Conservation (phyloP, 2,797 vertebrate species). For the Distichodus sexfasciatus region DNA sequence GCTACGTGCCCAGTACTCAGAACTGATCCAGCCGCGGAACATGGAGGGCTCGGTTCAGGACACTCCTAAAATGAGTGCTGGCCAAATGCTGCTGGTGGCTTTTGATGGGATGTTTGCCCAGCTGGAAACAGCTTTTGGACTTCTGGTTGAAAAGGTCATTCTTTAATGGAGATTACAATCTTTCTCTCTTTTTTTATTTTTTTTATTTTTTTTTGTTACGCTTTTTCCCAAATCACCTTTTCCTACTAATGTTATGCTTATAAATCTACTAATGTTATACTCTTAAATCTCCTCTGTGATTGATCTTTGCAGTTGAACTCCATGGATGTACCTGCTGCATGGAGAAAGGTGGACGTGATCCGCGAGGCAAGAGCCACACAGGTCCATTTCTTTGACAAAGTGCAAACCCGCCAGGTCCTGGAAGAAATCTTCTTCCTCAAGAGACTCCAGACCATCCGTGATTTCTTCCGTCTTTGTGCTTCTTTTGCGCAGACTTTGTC, state of each 20-base stretch:
- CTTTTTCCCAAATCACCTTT: background rate
- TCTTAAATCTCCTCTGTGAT: background rate
- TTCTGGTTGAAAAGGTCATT: constrained; percentile 92
- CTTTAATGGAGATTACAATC: too few species aligned
- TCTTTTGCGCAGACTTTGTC: constrained; percentile 92
- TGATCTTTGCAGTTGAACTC: constrained; percentile 89
- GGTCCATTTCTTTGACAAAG: constrained; percentile 87
- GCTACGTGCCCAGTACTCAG: constrained; percentile 93
- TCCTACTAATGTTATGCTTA: too few species aligned
- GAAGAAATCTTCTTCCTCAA: constrained; percentile 97
- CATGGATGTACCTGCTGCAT: constrained; percentile 89
- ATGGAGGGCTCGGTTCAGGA: constrained; percentile 82
- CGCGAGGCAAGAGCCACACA: constrained; percentile 89
- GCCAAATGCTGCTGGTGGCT: constrained; percentile 96
- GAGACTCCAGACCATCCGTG: constrained; percentile 92
- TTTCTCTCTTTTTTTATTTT: background rate
- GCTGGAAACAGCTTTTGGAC: constrained; percentile 91
- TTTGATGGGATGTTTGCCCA: constrained; percentile 99
- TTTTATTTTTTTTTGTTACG: background rate
- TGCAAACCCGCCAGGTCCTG: constrained; percentile 84
- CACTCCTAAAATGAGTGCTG: constrained; percentile 96
- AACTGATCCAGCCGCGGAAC: constrained; percentile 93
- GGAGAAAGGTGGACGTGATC: constrained; percentile 94
- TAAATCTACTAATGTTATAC: background rate
- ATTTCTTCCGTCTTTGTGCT: constrained; percentile 93